Base-by-base conservation (phyloP, 2,113 vertebrate genomes). In the Spermophilus dauricus region DNA sequence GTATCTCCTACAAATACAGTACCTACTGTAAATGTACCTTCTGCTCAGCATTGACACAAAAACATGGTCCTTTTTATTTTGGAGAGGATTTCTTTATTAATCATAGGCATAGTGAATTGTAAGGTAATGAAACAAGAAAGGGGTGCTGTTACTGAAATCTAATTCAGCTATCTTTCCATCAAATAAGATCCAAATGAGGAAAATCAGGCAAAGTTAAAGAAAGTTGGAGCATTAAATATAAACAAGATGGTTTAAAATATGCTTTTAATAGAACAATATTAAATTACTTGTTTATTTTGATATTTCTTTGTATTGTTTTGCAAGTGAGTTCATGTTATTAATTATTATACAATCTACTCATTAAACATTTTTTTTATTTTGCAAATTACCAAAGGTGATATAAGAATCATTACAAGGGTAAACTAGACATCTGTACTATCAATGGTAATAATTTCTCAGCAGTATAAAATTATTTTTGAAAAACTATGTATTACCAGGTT, bases 41-140 rank as follows among this genome's bases (percentile, higher is more conserved):
- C 24, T 92, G 26, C 87, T 97, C 42, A 78, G 22, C 65, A 56
- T 17, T 91, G 83, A 95, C 48, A 93, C 26, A 69, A 88, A 96
- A 98, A 96, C 39, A 37, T 97, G 22, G 67, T 77, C 28, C 16
- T 84, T 96, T 96, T 96, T 89, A 85, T 89, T 96, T 95, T 51
- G 4, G 24, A 51, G 34, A 87, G 16, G 34, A 76, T 17, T 80
- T 95, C 20, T 91, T 5, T 53, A 30, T 94, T 94, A 92, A 65
- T 34, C 45, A 61, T 70, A 95, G 80, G 34, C 81, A 69, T 10
- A 80, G 86, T 95, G 32, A 91, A 39, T 73, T 91, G 42, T 81
- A 95, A 69, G 37, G 51, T 84, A 95, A 86, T 88, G 22, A 81
- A 82, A 93, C 34, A 37, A 90, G 80, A 95, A 95, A 94, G 28